These are phyloP conservation scores for Camponotus pennsylvanicus DNA, from an alignment of 1,140 invertebrate species.

Conservation along the genomic window DNA sequence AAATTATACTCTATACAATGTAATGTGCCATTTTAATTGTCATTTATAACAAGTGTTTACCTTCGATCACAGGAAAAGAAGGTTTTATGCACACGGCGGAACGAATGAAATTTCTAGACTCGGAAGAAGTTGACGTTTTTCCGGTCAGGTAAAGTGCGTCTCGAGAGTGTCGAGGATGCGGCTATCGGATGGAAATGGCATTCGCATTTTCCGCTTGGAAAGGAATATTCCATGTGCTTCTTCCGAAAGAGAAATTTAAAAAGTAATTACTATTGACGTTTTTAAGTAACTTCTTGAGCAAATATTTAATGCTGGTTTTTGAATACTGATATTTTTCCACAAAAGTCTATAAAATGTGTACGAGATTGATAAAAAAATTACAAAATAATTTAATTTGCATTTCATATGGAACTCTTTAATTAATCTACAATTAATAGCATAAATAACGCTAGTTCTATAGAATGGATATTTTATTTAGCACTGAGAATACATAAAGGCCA, in stretches of 20 bases:
- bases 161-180: conserved; percentile 2
- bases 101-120: not conserved
- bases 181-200: conserved; percentile 27
- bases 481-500: no score
- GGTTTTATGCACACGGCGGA: not conserved
- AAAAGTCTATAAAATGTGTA: not conserved
- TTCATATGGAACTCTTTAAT: not conserved
- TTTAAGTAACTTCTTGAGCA: conserved; percentile 2
- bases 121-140: conserved; percentile 41
- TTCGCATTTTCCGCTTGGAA: conserved; percentile 23
- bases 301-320: not conserved
- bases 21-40: not conserved
- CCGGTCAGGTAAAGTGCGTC: conserved; percentile 40
- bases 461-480: not conserved
- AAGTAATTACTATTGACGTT: conserved; percentile 47
- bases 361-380: not conserved
- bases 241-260: conserved; percentile 18
- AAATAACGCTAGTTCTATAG: not conserved
- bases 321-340: not conserved
- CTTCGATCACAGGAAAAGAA: not conserved
- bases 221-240: conserved; percentile 42
- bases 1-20: not conserved
- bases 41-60: not conserved
- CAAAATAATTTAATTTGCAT: not conserved
- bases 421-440: not conserved